Base-by-base conservation (phyloP, 2,797 vertebrate species). In the Microctenopoma steveboyesi region DNA sequence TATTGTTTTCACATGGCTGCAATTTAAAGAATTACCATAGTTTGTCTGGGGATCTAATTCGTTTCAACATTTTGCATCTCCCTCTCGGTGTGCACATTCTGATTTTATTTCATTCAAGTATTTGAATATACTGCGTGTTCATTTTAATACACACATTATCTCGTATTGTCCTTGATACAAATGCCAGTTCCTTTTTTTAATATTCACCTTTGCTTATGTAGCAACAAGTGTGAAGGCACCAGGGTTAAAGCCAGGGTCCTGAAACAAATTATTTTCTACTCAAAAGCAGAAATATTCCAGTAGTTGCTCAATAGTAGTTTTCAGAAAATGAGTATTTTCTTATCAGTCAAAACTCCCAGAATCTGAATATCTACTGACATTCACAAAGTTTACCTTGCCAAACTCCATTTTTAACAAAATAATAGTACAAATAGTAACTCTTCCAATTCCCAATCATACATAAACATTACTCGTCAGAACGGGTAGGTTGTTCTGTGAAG, bases 61-160 rank as follows among this genome's bases (percentile, higher is more conserved):
- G 63, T 74, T 45, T 68, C 2, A 74, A 68, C 56, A 43, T 74
- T 69, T 64, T 62, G 28, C 57, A 14, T 73, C 48, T 25, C 53
- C 63, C 39, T 66, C 70, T 54, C 52, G 66, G 9, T 79, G 42
- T 77, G 22, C 74, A 60, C 49, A 78, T 69, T 74, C 11, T 37
- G 42, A 53, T 47, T 75, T 2, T 69, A 66, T 69, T 64, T 56
- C 67, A 66, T 74, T 43, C 59, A 78, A 81, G 51, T 62, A 61
- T 73, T 78, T 81, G 33, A 88, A 85, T 88, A 87, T 88, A 84
- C 52, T 1, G 74, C 82, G 69, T 79, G 58, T 82, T 79, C 13
- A 75, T 78, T 76, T 57, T 28, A 79, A 69, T 78, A 71, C 82
- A 84, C 76, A 59, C 2, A 15, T 45, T 72, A n/a, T 78, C 63